These are phyloP conservation scores for Blastomussa wellsi DNA, from an alignment of 92 coral and sea anemone species.

Conservation along the genomic window DNA sequence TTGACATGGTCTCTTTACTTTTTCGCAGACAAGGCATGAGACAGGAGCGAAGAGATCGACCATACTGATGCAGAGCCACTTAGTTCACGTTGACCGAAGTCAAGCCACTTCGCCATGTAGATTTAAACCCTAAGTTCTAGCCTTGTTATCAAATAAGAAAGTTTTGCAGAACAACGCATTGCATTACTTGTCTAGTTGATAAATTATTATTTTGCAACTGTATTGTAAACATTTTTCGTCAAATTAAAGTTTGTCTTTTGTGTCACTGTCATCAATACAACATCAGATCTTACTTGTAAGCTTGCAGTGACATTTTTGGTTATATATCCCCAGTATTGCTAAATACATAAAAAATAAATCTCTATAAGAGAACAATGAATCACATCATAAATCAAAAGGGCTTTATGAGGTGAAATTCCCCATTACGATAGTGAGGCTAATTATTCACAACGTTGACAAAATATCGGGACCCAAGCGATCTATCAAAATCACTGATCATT, in stretches of 20 bases:
- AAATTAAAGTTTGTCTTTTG: constrained; percentile 23
- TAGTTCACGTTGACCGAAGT: neutral
- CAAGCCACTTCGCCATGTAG: neutral
- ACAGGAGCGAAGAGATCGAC: constrained; percentile 84
- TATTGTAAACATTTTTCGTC: neutral
- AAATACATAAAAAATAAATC: too few species aligned
- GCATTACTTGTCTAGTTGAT: neutral
- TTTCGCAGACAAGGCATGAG: constrained; percentile 78
- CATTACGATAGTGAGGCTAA: too few species aligned
- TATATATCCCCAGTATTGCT: too few species aligned
- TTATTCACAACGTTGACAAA: too few species aligned
- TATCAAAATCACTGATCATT: too few species aligned
- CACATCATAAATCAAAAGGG: too few species aligned
- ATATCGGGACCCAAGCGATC: too few species aligned
- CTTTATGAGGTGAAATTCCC: too few species aligned
- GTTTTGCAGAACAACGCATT: neutral
- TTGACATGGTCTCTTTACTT: neutral
- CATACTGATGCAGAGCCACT: constrained; percentile 48
- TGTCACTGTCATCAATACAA: neutral
- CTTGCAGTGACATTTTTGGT: too few species aligned
- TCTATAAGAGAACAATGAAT: too few species aligned
- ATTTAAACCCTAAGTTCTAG: neutral
- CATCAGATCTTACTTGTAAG: too few species aligned
- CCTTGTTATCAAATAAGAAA: neutral
- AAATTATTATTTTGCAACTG: constrained; percentile 13